Evolutionary conservation across 2,113 vertebrate species (phyloP).

Genomic region (Okapia johnstoni): DNA sequence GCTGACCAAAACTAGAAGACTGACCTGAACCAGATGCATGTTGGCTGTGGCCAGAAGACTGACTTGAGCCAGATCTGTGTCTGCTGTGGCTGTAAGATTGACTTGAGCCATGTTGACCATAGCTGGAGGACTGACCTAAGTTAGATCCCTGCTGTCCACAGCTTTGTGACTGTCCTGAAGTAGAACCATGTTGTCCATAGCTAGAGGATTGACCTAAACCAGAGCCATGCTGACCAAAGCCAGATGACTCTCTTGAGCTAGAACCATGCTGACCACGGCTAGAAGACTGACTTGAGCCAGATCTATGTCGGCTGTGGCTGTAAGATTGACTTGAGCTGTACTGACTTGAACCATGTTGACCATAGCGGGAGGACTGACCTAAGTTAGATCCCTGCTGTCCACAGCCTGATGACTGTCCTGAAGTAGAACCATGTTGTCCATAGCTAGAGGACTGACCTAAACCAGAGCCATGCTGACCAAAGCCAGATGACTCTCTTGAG

Average conservation of each 20-base stretch:
- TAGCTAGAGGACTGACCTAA: not conserved
- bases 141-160: rapidly evolving
- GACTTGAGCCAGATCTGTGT: not conserved
- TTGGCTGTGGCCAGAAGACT: rapidly evolving
- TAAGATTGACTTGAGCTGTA: not conserved
- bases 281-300: not conserved
- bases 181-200: not conserved
- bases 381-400: not conserved
- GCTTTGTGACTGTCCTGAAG: not conserved
- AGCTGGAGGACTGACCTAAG: not conserved
- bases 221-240: not conserved
- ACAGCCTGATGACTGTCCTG: not conserved
- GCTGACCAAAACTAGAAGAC: not conserved
- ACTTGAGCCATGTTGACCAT: rapidly evolving
- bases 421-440: not conserved
- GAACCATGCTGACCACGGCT: not conserved
- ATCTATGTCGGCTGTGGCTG: no score
- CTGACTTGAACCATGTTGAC: not conserved
- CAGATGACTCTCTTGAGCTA: not conserved
- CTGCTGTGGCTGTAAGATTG: rapidly evolving
- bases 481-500: not conserved
- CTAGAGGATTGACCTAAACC: rapidly evolving
- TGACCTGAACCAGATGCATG: not conserved
- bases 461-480: not conserved
- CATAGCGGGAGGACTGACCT: not conserved